Base-by-base conservation (phyloP, 1,140 invertebrate genomes). In the Bombus pascuorum region DNA sequence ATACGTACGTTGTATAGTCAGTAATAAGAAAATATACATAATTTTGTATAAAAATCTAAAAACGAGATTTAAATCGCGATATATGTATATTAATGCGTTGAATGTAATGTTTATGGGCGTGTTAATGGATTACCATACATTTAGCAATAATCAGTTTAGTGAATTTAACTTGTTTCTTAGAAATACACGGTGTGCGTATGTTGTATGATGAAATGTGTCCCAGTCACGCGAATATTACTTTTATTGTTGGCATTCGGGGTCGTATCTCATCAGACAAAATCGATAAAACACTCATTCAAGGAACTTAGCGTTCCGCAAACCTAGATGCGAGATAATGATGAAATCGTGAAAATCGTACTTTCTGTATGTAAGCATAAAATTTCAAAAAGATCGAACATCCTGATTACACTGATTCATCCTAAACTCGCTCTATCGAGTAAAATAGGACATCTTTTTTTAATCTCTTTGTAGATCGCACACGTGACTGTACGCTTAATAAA, bases 151-250 rank as follows among this genome's bases (percentile, higher is more conserved):
- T 25, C 32, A 34, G 57, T n/a, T 44, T 18, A 32, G 79, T 44
- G 57, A 85, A 85, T 85, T 72, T 62, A 39, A 37, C 8, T 70
- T 25, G 3, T n/a, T 42, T 6, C 53, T 15, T 42, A 42, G 44
- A 66, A 66, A 62, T 22, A n/a, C 28, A 6, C 15, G 18, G 22
- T 44, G 28, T n/a, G 25, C 34, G 83, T 80, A 25, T 22, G 12
- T 73, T 65, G 59, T 15, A 53, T 0, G 25, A 42, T 10, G 59
- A 57, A 85, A 85, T 68, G 59, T 73, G 34, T n/a, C 32, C 25
- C 37, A 75, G 84, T 85, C 84, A 85, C 84, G 79, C 84, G 79
- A 85, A 75, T 85, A 74, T 85, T 81, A 68, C 78, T 75, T 81
- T 81, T 81, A 85, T 85, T 75, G 71, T 85, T 65, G 71, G 70